A percentile compares a stretch with the other conserved stretches of the same genome.
Evolutionary conservation across 2,797 vertebrate species (phyloP).

Genomic region (Pangasius krempfi): DNA sequence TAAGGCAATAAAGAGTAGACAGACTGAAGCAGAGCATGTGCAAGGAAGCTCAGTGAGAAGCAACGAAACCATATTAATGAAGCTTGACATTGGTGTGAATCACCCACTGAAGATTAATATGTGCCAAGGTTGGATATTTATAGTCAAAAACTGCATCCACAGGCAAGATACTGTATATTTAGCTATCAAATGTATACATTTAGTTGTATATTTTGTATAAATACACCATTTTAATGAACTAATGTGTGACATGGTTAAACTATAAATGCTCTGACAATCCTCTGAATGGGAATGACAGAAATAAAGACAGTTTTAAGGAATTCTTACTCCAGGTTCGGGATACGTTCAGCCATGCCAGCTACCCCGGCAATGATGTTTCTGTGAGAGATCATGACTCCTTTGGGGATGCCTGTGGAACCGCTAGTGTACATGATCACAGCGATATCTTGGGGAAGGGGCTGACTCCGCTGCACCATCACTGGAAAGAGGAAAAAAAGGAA

Average conservation of each 20-base stretch:
- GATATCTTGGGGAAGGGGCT: slow-evolving; percentile 81
- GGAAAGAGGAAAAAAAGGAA: slow-evolving; percentile 12
- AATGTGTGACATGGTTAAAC: background rate
- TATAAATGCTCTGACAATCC: background rate
- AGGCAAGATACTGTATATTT: background rate
- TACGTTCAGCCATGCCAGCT: slow-evolving; percentile 94
- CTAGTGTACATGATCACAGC: slow-evolving; percentile 99
- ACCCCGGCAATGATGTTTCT: slow-evolving; percentile 93
- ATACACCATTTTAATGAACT: background rate
- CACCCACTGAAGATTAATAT: too few species aligned
- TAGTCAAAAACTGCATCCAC: background rate
- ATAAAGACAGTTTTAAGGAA: background rate
- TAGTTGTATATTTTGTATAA: background rate
- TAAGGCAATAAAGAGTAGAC: background rate
- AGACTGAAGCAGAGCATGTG: background rate
- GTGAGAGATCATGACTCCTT: slow-evolving; percentile 98
- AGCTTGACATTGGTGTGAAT: too few species aligned
- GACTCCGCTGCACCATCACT: slow-evolving; percentile 75
- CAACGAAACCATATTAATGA: background rate
- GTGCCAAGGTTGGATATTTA: background rate
- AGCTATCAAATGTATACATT: background rate
- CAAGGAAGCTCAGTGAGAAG: background rate
- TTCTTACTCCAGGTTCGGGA: slow-evolving; percentile 84
- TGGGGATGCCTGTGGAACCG: slow-evolving; percentile 95
- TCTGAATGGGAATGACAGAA: background rate